A percentile compares a stretch with the other conserved stretches of the same genome.
These are phyloP conservation scores for Ctenicera cuprea DNA, from an alignment of 2,888 invertebrate genomes.

Conservation along the genomic window DNA sequence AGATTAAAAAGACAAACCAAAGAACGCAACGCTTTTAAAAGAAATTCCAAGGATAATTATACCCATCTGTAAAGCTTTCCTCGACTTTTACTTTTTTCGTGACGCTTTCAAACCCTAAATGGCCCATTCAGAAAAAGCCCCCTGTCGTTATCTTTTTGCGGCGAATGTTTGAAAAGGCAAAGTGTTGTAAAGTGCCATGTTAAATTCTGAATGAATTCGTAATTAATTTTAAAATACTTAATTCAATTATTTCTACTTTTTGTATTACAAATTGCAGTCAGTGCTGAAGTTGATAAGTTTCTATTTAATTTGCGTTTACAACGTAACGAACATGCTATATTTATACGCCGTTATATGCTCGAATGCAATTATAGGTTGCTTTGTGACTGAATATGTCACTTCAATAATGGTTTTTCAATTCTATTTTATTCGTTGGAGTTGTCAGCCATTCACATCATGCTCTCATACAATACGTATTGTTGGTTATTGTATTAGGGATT, in stretches of 20 bases:
- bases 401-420: not conserved
- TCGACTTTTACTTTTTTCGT: conserved; percentile 34
- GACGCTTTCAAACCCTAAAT: conserved; percentile 40
- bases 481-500: not conserved
- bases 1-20: conserved; percentile 29
- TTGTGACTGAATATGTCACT: conserved; percentile 4
- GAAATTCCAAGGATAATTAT: conserved; percentile 38
- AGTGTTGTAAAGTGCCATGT: conserved; percentile 25
- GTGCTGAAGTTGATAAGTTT: not conserved
- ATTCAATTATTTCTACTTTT: not conserved
- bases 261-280: too few relatives aligned
- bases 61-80: conserved; percentile 41
- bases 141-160: conserved; percentile 23
- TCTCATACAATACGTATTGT: conserved; percentile 6
- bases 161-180: conserved; percentile 22
- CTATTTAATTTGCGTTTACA: not conserved
- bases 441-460: conserved; percentile 3
- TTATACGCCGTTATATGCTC: not conserved
- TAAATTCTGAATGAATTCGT: conserved; percentile 1
- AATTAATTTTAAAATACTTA: conserved; percentile 12
- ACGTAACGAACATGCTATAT: not conserved
- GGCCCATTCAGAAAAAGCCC: conserved; percentile 26
- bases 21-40: conserved; percentile 26
- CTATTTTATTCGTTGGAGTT: not conserved
- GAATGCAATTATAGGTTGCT: not conserved